phyloP scores from a whole-genome alignment of 1,140 invertebrate species.

The Macrostomum lignano region DNA sequence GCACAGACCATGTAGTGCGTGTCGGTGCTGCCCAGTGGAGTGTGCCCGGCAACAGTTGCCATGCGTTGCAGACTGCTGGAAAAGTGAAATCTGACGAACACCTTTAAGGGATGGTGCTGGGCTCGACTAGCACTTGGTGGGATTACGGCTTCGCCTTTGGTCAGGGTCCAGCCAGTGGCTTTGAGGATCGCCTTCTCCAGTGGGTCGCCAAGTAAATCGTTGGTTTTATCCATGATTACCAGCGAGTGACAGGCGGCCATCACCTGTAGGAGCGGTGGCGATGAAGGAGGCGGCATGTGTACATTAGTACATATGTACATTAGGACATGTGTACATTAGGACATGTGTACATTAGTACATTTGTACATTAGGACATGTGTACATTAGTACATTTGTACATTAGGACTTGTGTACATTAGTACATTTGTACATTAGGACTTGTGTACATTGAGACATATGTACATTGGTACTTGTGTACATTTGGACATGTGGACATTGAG shows the following conservation, averaged over 20 bases:
- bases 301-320: too few species aligned
- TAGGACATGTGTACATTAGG: too few species aligned
- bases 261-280: too few species aligned
- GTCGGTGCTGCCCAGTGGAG: slow-evolving; percentile 42
- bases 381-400: too few species aligned
- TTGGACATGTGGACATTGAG: too few species aligned
- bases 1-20: slow-evolving; percentile 60
- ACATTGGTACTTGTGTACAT: too few species aligned
- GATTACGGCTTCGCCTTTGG: slow-evolving; percentile 36
- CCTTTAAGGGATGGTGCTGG: slow-evolving; percentile 44
- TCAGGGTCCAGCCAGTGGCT: slow-evolving; percentile 78
- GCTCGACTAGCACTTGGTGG: slow-evolving; percentile 46
- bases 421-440: too few species aligned
- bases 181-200: slow-evolving; percentile 82
- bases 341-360: too few species aligned
- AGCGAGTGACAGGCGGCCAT: slow-evolving; percentile 73
- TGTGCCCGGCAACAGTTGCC: slow-evolving; percentile 74
- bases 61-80: slow-evolving; percentile 81
- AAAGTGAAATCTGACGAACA: slow-evolving; percentile 79
- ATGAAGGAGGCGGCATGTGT: too few species aligned
- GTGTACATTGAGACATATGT: too few species aligned
- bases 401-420: too few species aligned
- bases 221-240: slow-evolving; percentile 60
- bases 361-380: too few species aligned
- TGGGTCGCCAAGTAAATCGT: slow-evolving; percentile 42